Conservation (phyloP, 30 jellyfish, hydroid and myxozoan genomes). For the Cassiopea andromeda region DNA sequence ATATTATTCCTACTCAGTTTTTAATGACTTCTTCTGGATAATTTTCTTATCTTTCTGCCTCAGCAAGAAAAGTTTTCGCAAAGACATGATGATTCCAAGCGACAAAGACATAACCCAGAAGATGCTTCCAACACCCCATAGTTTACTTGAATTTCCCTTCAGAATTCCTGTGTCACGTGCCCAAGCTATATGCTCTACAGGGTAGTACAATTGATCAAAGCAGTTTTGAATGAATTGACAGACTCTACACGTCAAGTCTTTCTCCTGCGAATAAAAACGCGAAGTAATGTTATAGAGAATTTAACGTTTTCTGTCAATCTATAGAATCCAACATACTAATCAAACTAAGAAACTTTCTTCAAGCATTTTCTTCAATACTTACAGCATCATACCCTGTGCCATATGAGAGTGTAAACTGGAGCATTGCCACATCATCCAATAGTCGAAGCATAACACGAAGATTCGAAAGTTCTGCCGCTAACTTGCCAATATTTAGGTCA, state of each 20-base stretch:
- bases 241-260: constrained; percentile 33
- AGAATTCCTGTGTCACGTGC: constrained; percentile 70
- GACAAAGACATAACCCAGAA: constrained; percentile 69
- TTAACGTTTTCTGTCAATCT: not conserved
- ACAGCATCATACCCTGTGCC: constrained; percentile 46
- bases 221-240: constrained; percentile 43
- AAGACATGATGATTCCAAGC: constrained; percentile 18
- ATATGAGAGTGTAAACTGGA: constrained; percentile 34
- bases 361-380: not conserved
- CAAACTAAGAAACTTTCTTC: not conserved
- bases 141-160: constrained; percentile 48
- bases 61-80: constrained; percentile 14
- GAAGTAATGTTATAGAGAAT: no score
- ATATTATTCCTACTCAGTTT: not conserved
- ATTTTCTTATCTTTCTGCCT: not conserved
- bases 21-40: not conserved
- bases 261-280: constrained; percentile 52
- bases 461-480: constrained; percentile 57
- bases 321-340: no score
- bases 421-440: constrained; percentile 73
- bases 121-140: constrained; percentile 51
- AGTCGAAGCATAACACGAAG: constrained; percentile 66
- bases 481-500: not conserved
- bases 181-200: constrained; percentile 82
- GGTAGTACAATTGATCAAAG: constrained; percentile 68